Evolutionary conservation across 2,888 invertebrate genomes (phyloP), one percentile per base, ranked within the genome.

Genomic region (Stenodera caucasica): DNA sequence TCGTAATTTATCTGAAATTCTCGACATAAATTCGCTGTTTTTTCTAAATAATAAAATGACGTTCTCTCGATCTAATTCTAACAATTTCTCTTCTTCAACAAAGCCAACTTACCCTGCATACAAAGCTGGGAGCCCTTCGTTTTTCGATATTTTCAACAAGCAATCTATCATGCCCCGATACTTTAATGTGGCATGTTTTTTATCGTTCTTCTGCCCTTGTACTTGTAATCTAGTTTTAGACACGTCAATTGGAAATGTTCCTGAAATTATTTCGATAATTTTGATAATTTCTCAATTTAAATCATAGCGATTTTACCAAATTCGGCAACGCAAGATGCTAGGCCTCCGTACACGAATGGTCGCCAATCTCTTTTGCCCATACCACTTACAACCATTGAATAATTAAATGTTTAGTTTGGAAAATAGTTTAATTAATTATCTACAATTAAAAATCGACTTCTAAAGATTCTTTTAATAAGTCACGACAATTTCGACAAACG

Each of bases 161-260:
- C 95, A 96, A 86, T 97, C 95, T 54, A 89, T 85, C 96, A 96
- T 96, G 60, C 96, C 96, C 59, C 89, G 86, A 79, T 97, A 97
- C 68, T 88, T 88, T 26, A 93, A 81, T 73, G 86, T 83, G 55
- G 91, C 86, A 84, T 90, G 86, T 62, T 86, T 86, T 69, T 87
- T 84, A 79, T 92, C 92, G 64, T 90, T 86, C 77, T 86, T 90
- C 81, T 96, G 96, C 1, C 96, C 97, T 81, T 97, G 97, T 75
- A 97, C 87, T 83, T 97, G 96, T 21, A 97, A 86, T 68, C 96
- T 86, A 15, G 96, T 96, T 83, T 97, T 97, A 21, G 96, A 92
- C 30, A 95, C 94, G 80, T 97, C 97, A 71, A 97, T 91, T n/a
- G 96, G 96, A 83, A 96, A 97, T 40, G 96, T 97, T 69, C 96